phyloP scores from a whole-genome alignment of 2,888 invertebrate genomes.

The Cantharis flavilabris region DNA sequence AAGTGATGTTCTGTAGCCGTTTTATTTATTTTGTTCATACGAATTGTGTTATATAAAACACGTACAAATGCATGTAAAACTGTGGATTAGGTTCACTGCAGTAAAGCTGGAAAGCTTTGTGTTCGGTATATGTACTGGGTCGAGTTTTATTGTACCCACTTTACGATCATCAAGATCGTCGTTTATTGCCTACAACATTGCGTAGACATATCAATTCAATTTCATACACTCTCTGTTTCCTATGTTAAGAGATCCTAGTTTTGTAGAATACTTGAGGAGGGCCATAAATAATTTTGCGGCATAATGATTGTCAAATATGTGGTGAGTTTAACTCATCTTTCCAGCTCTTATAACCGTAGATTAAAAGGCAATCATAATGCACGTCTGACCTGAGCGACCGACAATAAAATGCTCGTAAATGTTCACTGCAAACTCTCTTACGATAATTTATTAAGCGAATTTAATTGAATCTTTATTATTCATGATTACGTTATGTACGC shows the following conservation, averaged over 20 bases:
- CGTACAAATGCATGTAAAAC: slow-evolving; percentile 19
- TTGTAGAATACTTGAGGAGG: slow-evolving; percentile 29
- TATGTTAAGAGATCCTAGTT: slow-evolving; percentile 13
- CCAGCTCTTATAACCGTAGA: slow-evolving; percentile 10
- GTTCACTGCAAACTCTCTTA: slow-evolving; percentile 32
- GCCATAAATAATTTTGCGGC: slow-evolving; percentile 31
- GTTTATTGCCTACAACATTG: slow-evolving; percentile 45
- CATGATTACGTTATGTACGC: slow-evolving; percentile 36
- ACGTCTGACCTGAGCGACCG: slow-evolving; percentile 29
- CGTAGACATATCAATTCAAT: slow-evolving; percentile 51
- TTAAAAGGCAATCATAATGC: slow-evolving; percentile 24
- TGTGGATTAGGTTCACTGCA: slow-evolving; percentile 18
- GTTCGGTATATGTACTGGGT: slow-evolving; percentile 37
- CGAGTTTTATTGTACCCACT: slow-evolving; percentile 49
- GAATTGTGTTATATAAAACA: slow-evolving; percentile 15
- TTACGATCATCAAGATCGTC: slow-evolving; percentile 53
- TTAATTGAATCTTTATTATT: slow-evolving; percentile 47
- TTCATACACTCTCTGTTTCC: slow-evolving; percentile 35
- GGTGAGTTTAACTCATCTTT: slow-evolving; percentile 29
- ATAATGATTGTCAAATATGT: slow-evolving; percentile 37
- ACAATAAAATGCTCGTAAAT: slow-evolving; percentile 40
- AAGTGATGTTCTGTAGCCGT: neutral
- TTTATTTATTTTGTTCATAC: neutral
- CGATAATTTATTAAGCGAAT: slow-evolving; percentile 44
- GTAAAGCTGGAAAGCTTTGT: slow-evolving; percentile 11